Base-by-base conservation (phyloP, 1,140 invertebrate genomes). In the Hyles vespertilio region DNA sequence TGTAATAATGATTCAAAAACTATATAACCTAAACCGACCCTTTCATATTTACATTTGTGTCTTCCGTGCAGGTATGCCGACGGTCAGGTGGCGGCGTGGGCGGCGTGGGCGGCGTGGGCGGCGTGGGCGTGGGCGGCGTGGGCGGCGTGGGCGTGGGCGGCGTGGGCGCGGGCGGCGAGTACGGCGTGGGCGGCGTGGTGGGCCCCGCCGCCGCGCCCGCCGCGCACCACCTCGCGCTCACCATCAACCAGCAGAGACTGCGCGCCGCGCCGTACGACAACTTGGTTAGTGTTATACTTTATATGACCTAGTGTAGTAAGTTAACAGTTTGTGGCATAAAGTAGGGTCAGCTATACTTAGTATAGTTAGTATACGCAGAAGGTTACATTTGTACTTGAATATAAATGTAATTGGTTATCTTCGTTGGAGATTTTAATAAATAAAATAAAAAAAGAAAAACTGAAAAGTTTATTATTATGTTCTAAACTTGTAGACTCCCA, bases 181-280 rank as follows among this genome's bases (percentile, higher is more conserved):
- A 81, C 62, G 57, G 58, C 64, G 81, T 79, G 57, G 79, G 80
- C 48, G 73, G 82, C 52, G 83, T 84, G 59, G 79, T 83, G 46
- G 77, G 79, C 8, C 74, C 77, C n/a, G 79, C 81, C 33, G 69
- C 77, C 12, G 81, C 85, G 49, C 79, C 77, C 56, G 66, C 79
- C 51, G 78, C 81, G 6, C 89, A 81, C 73, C 88, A 89, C 56
- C 81, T 90, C 5, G 87, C 89, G 45, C 81, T 90, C 67, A 88
- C 84, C 61, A 86, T 89, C 76, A 89, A 89, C 77, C 87, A 89
- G 77, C 87, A 89, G 73, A 59, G 89, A 11, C 66, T 89, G 43
- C 63, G 84, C 2, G 82, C 87, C 3, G 85, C 85, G 67, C 88
- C 88, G 5, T 89, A 89, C 56, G 87, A 90, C 59, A 90, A 90